Evolutionary conservation across 2,888 invertebrate genomes (phyloP), one percentile per base, ranked within the genome.

Genomic region (Metalampra italica): DNA sequence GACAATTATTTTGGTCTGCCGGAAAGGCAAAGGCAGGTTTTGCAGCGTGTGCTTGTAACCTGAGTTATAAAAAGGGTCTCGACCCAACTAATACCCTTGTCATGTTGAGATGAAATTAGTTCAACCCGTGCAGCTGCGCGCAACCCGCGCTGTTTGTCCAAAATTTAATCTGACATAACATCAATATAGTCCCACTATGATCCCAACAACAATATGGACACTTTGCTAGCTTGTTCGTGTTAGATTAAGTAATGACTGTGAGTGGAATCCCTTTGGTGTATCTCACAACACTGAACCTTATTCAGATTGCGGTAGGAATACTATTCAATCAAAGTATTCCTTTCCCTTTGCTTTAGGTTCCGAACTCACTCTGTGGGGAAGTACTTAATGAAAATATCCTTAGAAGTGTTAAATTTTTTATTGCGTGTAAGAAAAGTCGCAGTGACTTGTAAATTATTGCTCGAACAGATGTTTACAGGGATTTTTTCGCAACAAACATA

Each of bases 51-150:
- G 62, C 64, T 68, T 67, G 71, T 74, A 77, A 79, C 79, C 77
- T 78, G 76, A 69, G 76, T 75, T 79, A 82, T 82, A 85, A 86
- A 85, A 86, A 86, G 82, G 80, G 78, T 73, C 75, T 60, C 68
- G 71, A 81, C 84, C 83, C 85, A 81, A 79, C 87, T 86, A 86
- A 87, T 86, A 85, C 86, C 86, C 87, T 80, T 86, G 86, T 86
- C 87, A 86, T 84, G 87, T 82, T 68, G 77, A 78, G 82, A 82
- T 85, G 82, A 87, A 87, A 87, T 86, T 86, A 86, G 84, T 85
- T 82, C 70, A 77, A 82, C 71, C 76, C 72, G 62, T 82, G 80
- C 87, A 86, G 85, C 87, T 86, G 87, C 75, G 83, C 78, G 61
- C 62, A 71, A 72, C 74, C 72, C 71, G 56, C 56, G 61, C 73